Percentiles rank a stretch among this genome's conserved stretches.
Evolutionary conservation across 2,888 invertebrate species (phyloP).

Genomic region (Cheilosia pagana): DNA sequence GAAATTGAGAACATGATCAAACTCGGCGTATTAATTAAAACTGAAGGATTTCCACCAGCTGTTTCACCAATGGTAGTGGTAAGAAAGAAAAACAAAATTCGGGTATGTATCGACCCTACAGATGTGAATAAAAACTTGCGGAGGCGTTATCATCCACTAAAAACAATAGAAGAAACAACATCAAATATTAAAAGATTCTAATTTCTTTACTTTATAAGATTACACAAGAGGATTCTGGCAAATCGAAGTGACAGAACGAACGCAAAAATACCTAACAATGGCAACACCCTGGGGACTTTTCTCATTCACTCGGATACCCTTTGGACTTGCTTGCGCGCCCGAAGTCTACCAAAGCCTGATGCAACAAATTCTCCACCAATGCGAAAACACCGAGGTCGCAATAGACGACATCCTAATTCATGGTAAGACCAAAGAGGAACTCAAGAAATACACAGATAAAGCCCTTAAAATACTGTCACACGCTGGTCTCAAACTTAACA

Average conservation of each 20-base stretch:
- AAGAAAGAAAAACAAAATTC: constrained; percentile 57
- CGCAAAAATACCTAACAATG: constrained; percentile 69
- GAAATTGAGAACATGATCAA: constrained; percentile 63
- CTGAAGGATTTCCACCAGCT: constrained; percentile 51
- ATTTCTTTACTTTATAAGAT: constrained; percentile 66
- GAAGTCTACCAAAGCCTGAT: constrained; percentile 77
- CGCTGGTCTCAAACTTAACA: constrained; percentile 76
- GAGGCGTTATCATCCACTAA: constrained; percentile 62
- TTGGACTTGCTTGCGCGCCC: constrained; percentile 71
- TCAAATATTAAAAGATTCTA: constrained; percentile 65
- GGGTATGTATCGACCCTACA: constrained; percentile 38
- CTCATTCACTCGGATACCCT: constrained; percentile 65
- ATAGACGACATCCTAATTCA: constrained; percentile 75
- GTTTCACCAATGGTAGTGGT: constrained; percentile 66
- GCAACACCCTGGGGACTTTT: constrained; percentile 75
- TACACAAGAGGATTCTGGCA: constrained; percentile 75
- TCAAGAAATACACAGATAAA: constrained; percentile 69
- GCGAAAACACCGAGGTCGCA: constrained; percentile 72
- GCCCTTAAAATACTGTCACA: constrained; percentile 66
- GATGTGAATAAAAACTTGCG: constrained; percentile 67
- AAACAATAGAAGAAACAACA: constrained; percentile 65
- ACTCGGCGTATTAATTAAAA: constrained; percentile 44
- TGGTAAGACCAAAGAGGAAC: no score
- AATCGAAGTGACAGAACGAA: constrained; percentile 71
- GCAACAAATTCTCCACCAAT: constrained; percentile 62